Conservation (phyloP, 2,797 vertebrate species). For the Epinephelus malabaricus region DNA sequence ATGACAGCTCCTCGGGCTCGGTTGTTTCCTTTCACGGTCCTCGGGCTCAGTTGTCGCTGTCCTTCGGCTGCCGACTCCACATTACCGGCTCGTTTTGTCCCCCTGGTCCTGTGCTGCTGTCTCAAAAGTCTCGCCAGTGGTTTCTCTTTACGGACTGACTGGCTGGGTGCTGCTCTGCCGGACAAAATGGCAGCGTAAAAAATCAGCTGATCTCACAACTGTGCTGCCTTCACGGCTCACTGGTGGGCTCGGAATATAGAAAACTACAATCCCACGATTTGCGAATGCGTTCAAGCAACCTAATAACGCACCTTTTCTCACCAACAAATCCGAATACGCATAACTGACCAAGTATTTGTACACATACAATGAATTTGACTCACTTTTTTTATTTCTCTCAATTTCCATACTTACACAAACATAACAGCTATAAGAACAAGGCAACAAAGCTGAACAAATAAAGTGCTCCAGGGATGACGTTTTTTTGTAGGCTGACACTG, state of each 20-base stretch:
- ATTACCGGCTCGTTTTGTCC: not conserved
- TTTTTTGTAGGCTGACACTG: too few relatives aligned
- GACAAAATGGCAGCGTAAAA: slow-evolving; percentile 90
- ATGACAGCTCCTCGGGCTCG: slow-evolving; percentile 51
- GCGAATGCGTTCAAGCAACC: too few relatives aligned
- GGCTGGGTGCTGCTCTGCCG: slow-evolving; percentile 66
- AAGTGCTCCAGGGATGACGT: too few relatives aligned
- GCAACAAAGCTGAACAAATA: too few relatives aligned
- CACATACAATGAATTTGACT: too few relatives aligned
- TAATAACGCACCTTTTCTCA: too few relatives aligned
- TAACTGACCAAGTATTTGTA: too few relatives aligned
- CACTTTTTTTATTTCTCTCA: too few relatives aligned
- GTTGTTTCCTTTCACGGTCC: slow-evolving; percentile 26
- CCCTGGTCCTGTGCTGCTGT: slow-evolving; percentile 7
- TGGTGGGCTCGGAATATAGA: slow-evolving; percentile 27
- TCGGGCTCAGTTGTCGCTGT: slow-evolving; percentile 37
- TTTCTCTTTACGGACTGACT: slow-evolving; percentile 55
- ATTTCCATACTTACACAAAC: too few relatives aligned
- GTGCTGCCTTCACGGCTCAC: slow-evolving; percentile 39
- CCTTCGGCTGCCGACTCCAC: slow-evolving; percentile 33
- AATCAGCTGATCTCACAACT: slow-evolving; percentile 88
- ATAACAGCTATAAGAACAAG: too few relatives aligned
- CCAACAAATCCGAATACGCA: too few relatives aligned
- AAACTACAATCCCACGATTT: rapidly evolving
- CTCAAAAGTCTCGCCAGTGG: slow-evolving; percentile 51